phyloP scores from a whole-genome alignment of 2,888 invertebrate genomes.

The Maniola hyperantus region DNA sequence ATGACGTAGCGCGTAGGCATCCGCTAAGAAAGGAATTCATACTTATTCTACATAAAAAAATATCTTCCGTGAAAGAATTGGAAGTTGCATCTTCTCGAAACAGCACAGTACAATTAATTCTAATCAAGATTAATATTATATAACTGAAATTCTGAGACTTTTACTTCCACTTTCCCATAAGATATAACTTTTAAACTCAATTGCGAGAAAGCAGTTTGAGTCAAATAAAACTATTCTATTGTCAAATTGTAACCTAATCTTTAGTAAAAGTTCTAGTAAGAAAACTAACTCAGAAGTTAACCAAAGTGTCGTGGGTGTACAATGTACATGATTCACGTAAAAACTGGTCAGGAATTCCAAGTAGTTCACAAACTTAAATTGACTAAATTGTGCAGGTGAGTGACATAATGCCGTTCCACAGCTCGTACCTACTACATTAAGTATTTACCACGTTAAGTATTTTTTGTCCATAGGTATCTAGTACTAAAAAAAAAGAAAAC shows the following conservation, averaged over 20 bases:
- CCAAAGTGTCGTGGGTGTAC: slow-evolving; percentile 42
- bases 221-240: slow-evolving; percentile 36
- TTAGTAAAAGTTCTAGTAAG: slow-evolving; percentile 33
- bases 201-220: slow-evolving; percentile 32
- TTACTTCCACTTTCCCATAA: slow-evolving; percentile 23
- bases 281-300: slow-evolving; percentile 48
- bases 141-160: not conserved
- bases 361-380: slow-evolving; percentile 70
- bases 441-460: too few relatives aligned
- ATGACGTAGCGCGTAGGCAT: too few relatives aligned
- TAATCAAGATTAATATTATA: not conserved
- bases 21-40: too few relatives aligned
- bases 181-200: slow-evolving; percentile 37
- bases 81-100: too few relatives aligned
- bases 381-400: slow-evolving; percentile 40
- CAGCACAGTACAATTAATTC: not conserved
- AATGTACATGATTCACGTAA: slow-evolving; percentile 51
- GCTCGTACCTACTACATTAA: not conserved
- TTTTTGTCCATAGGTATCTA: too few relatives aligned
- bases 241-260: slow-evolving; percentile 41
- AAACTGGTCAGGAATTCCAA: slow-evolving; percentile 60
- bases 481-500: too few relatives aligned
- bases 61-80: too few relatives aligned
- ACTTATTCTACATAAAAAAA: too few relatives aligned
- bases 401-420: slow-evolving; percentile 2